These are phyloP conservation scores for Meteorus sp. DNA, from an alignment of 1,140 invertebrate species.

Conservation along the genomic window DNA sequence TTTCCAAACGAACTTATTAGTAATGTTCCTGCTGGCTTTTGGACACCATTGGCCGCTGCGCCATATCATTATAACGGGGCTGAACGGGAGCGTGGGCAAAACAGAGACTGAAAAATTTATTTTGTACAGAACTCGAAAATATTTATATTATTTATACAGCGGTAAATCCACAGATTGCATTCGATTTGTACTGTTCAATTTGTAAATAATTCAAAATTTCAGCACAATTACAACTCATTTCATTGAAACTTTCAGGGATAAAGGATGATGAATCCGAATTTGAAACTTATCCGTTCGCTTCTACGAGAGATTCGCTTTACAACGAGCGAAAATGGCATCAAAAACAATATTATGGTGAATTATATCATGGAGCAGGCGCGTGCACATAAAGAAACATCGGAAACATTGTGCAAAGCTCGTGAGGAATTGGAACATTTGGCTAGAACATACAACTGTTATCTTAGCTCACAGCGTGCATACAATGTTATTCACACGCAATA, in stretches of 20 bases:
- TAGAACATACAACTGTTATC: conserved; percentile 74
- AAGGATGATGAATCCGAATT: conserved; percentile 53
- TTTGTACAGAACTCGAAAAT: not conserved
- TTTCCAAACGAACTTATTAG: conserved; percentile 3
- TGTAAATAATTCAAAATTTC: not conserved
- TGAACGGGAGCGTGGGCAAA: not conserved
- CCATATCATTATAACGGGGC: not conserved
- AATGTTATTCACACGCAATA: conserved; percentile 73
- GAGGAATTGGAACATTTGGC: conserved; percentile 74
- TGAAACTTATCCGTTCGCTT: conserved; percentile 61
- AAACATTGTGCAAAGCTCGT: conserved; percentile 77
- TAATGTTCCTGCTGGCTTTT: conserved; percentile 12
- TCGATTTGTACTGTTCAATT: not conserved
- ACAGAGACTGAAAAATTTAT: not conserved
- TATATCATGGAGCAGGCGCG: conserved; percentile 74
- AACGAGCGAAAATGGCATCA: conserved; percentile 50
- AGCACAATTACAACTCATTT: not conserved
- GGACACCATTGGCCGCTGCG: not conserved
- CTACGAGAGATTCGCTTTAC: conserved; percentile 33
- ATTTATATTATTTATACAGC: not conserved
- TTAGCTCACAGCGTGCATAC: conserved; percentile 68
- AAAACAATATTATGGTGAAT: conserved; percentile 63
- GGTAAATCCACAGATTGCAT: not conserved
- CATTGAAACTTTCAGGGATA: conserved; percentile 1
- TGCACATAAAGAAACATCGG: conserved; percentile 74